Conservation (phyloP, 2,113 vertebrate species). For the Pelecanoides urinatrix region DNA sequence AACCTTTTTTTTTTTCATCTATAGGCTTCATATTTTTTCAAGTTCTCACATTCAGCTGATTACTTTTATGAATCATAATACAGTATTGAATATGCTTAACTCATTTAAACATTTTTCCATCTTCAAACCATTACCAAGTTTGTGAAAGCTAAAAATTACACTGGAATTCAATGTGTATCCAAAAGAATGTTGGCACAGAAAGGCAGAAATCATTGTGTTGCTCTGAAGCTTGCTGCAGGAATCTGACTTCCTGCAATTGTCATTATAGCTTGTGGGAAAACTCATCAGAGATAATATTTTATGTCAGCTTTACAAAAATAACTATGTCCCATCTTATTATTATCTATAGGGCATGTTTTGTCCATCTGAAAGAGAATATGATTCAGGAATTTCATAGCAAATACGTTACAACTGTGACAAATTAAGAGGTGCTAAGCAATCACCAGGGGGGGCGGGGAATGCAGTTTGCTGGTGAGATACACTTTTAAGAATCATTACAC, state of each 20-base stretch:
- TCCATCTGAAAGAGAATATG: neutral
- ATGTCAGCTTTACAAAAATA: neutral
- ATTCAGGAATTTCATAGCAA: neutral
- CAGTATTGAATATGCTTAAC: neutral
- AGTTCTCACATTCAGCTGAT: neutral
- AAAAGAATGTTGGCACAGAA: neutral
- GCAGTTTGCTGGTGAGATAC: neutral
- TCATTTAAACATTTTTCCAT: neutral
- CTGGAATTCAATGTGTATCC: neutral
- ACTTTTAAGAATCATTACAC: neutral
- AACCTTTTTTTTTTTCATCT: neutral
- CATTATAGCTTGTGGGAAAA: neutral
- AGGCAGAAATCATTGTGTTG: neutral
- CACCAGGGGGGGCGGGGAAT: fast-evolving
- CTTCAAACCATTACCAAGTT: neutral
- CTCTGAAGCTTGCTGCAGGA: neutral
- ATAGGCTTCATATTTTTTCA: neutral
- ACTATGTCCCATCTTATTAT: neutral
- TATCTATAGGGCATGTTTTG: neutral
- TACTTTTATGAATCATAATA: neutral
- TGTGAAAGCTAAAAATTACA: neutral
- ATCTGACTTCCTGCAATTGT: neutral
- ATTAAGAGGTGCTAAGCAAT: neutral
- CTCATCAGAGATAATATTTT: neutral
- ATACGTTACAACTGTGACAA: neutral